Evolutionary conservation across 2,113 vertebrate genomes (phyloP), one percentile per base, ranked within the genome.

Genomic region (Trichomycterus rosablanca): DNA sequence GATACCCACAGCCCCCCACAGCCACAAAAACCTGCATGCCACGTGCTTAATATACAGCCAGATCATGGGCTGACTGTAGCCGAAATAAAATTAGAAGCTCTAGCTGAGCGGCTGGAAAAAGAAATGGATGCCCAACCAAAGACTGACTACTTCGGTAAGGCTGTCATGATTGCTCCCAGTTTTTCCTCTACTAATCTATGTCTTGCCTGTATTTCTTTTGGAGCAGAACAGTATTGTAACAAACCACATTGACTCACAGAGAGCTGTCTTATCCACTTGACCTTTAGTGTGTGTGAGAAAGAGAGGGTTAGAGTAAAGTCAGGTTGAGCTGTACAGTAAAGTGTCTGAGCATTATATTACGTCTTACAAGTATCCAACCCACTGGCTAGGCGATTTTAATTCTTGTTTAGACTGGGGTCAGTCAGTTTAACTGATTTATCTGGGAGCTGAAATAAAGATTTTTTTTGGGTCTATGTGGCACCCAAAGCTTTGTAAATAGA

Each of bases 141-240:
- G 79, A 89, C 90, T 0, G 94, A 98, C 75, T 95, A 93, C 83
- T 97, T 97, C 16, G 95, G 95, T 98, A 89, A 94, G 91, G 72
- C 56, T 22, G 19, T 23, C 12, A 30, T 66, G 43, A 63, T 62
- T 66, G 24, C 30, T 43, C 46, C 43, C 48, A 49, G 20, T 37
- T 15, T 56, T 51, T 59, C 5, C 37, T 66, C 30, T 58, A 45
- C 43, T 51, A 45, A 39, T 62, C 16, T 49, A 43, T 44, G 39
- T 40, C 50, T 65, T 37, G 32, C 68, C 50, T 68, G 63, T 54
- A 56, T 49, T 63, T 55, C n/a, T 66, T 59, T 35, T 10, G 35
- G 11, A 19, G 26, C 9, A 16, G 48, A 59, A 40, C 19, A 32
- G 44, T 51, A 61, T 66, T 66, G n/a, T 66, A 61, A 34, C 51